Evolutionary conservation across 1,140 invertebrate genomes (phyloP), one percentile per base, ranked within the genome.

Genomic region (Belonocnema kinseyi): DNA sequence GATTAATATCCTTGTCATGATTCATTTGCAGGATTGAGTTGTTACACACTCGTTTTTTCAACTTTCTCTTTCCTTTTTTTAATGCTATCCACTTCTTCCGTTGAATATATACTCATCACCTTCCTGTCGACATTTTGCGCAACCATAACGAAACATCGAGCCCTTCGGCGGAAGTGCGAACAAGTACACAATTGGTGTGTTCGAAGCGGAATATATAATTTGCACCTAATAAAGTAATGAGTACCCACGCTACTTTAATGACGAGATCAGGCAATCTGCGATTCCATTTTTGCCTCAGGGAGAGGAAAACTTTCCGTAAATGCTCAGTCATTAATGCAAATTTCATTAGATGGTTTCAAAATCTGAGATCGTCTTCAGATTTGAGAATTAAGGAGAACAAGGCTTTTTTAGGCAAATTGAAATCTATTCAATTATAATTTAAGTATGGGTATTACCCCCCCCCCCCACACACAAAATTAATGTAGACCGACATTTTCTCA

Each of bases 211-310:
- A 66, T 75, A 73, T 72, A 54, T 79, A 82, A 86, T 85, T 82
- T 85, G 77, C 83, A 83, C 81, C 77, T 86, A 83, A 85, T 84
- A 86, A 83, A 83, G 61, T 54, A 52, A 54, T 26, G 74, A 58
- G 40, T 70, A 71, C 74, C 51, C 53, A 61, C n/a, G 58, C 14
- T 21, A 50, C 33, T 33, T 33, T 74, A 83, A 66, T 66, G 61
- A 82, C 78, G 74, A 80, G 76, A 76, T 71, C 52, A 17, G 21
- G 21, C 53, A 56, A 76, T 74, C 72, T 76, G 73, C 52, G 54
- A 80, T 74, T 77, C 56, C 75, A 74, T 56, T 54, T 82, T 82
- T 79, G 71, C 74, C 14, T 13, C 19, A 19, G 58, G 51, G 54
- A 56, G 13, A 50, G 13, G 56, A 19, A 54, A 40, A 74, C 76